Conservation (phyloP, 2,797 vertebrate genomes). For the Forpus xanthops region DNA sequence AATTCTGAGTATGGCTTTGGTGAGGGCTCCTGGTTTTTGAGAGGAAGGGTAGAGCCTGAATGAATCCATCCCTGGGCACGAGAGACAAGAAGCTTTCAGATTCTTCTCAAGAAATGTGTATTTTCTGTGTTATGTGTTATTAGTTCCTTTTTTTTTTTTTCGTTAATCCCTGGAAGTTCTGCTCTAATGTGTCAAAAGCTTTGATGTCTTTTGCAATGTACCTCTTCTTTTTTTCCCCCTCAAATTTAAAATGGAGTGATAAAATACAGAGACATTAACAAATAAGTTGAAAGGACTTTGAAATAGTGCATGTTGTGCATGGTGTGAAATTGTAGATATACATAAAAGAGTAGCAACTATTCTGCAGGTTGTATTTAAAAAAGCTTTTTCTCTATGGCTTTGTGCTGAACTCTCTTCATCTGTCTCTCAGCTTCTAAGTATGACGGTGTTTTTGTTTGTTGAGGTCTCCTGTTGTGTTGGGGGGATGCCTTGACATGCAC, state of each 20-base stretch:
- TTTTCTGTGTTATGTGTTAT: neutral
- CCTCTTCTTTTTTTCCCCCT: neutral
- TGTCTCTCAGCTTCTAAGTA: neutral
- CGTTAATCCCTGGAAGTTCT: neutral
- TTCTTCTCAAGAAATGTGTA: neutral
- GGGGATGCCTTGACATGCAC: neutral
- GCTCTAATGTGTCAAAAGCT: neutral
- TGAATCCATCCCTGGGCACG: neutral
- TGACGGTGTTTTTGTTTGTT: neutral
- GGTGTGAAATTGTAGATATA: conserved; percentile 27
- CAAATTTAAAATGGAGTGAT: neutral
- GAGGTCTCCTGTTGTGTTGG: neutral
- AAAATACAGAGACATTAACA: neutral
- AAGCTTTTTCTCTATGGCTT: neutral
- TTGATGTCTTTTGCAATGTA: neutral
- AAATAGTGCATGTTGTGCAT: conserved; percentile 4
- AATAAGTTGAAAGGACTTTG: conserved; percentile 56
- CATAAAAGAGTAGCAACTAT: neutral
- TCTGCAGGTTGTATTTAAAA: conserved; percentile 16
- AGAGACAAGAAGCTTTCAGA: neutral
- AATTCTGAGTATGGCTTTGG: neutral
- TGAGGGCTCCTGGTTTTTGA: neutral
- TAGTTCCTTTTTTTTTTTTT: neutral
- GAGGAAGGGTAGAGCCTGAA: neutral
- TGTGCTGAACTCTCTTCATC: neutral